phyloP scores from a whole-genome alignment of 2,797 vertebrate genomes.

The Coranthus polyacanthus region DNA sequence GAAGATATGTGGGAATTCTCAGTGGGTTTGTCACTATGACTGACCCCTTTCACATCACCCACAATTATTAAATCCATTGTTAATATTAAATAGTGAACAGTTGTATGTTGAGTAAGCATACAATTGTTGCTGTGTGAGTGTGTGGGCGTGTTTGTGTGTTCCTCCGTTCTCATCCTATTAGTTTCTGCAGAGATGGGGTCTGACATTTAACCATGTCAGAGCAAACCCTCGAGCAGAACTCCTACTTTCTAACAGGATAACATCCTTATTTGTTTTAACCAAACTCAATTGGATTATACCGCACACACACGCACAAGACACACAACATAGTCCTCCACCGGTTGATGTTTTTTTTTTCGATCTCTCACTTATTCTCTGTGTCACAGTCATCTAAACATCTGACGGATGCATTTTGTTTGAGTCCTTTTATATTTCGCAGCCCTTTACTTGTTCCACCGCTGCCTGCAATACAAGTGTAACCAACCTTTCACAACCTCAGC shows the following conservation, averaged over 20 bases:
- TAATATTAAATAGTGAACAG: neutral
- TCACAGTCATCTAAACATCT: neutral
- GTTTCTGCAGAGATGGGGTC: constrained; percentile 55
- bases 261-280: constrained; percentile 60
- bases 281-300: constrained; percentile 55
- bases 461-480: no score
- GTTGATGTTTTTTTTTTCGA: neutral
- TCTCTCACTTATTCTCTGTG: neutral
- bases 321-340: neutral
- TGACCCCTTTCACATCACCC: neutral
- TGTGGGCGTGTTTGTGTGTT: constrained; percentile 37
- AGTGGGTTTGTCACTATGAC: neutral
- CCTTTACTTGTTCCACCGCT: neutral
- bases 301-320: constrained; percentile 34
- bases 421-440: neutral
- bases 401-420: neutral
- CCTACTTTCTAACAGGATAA: constrained; percentile 69
- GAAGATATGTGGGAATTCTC: neutral
- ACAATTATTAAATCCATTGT: neutral
- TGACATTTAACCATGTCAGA: constrained; percentile 68
- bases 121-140: constrained; percentile 24
- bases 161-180: constrained; percentile 39
- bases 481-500: neutral
- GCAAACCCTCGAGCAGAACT: constrained; percentile 49
- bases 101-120: neutral